Evolutionary conservation across 2,888 invertebrate species (phyloP).

Genomic region (Willowsia nigromaculata): DNA sequence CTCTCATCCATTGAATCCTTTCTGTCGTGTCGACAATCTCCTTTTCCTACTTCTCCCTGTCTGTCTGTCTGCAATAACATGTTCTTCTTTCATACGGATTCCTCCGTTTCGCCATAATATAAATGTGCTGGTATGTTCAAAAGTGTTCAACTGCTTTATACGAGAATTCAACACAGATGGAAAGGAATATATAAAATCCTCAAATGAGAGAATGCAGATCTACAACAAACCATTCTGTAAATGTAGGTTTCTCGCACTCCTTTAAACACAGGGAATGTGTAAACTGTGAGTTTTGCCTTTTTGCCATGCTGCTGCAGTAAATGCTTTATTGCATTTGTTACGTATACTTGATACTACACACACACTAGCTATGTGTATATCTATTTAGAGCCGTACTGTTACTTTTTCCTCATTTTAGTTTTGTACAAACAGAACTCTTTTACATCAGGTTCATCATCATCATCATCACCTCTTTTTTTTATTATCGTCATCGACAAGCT

Average conservation of each 20-base stretch:
- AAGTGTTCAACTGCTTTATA: neutral
- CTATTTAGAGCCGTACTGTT: constrained; percentile 29
- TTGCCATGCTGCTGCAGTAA: constrained; percentile 4
- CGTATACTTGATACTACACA: neutral
- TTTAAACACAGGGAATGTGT: neutral
- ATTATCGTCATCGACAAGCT: constrained; percentile 69
- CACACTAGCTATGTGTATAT: neutral
- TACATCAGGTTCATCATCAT: constrained; percentile 37
- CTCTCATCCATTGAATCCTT: neutral
- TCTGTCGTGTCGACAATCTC: neutral
- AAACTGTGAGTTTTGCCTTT: neutral
- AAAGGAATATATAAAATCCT: constrained; percentile 31
- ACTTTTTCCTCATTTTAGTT: constrained; percentile 53
- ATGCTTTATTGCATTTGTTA: neutral
- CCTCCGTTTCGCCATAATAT: neutral
- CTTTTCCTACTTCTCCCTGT: neutral
- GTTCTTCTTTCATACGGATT: neutral
- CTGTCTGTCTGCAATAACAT: neutral
- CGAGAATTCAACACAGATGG: constrained; percentile 29
- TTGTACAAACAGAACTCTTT: neutral
- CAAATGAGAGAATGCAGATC: neutral
- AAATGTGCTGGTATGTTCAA: neutral
- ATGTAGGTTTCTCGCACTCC: neutral
- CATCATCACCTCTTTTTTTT: constrained; percentile 39
- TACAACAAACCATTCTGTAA: neutral